Evolutionary conservation across 1,140 invertebrate species (phyloP), one percentile per base, ranked within the genome.

Genomic region (Chelonus insularis): DNA sequence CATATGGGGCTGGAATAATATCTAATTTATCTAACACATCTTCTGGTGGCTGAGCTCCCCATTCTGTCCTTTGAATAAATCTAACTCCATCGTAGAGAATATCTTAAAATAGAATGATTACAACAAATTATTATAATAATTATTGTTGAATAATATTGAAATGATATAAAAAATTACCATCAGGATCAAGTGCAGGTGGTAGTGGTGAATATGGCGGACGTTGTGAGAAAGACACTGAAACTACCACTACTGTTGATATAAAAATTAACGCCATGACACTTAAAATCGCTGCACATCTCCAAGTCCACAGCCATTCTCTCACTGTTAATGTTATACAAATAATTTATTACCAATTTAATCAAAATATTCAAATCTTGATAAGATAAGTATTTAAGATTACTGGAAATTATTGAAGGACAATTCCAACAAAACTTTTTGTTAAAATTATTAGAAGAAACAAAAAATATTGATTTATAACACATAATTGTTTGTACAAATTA

Each of bases 1-100:
- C 89, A 62, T 86, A 90, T 1, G 86, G 85, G 1, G 91, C 86
- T 1, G 91, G 89, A 4, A 80, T 82, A 1, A 63, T 54, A 0
- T 41, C 8, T 64, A 91, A 80, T 1, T 73, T 68, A 9, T 73
- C 72, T 3, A 78, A 63, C 6, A 74, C 70, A 6, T 77, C 45
- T 6, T 75, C 81, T 0, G 89, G 80, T 2, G 80, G 72, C 36
- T 85, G 79, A 11, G 89, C 89, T 2, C 81, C 74, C 90, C 90
- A 92, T 59, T 84, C 80, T 0, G 76, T 68, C 1, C 89, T 82
- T 2, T 75, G 64, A 3, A 88, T 76, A 36, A 87, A 83, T 8
- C 76, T 75, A 20, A 85, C 78, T 11, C 76, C 68, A 47, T 56
- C 48, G 14, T 43, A 14, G 9, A 34, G 20, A 11, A 57, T 34